Percentiles rank a stretch among this genome's conserved stretches.
These are phyloP conservation scores for Erythrolamprus reginae DNA, from an alignment of 2,113 vertebrate genomes.

Conservation along the genomic window DNA sequence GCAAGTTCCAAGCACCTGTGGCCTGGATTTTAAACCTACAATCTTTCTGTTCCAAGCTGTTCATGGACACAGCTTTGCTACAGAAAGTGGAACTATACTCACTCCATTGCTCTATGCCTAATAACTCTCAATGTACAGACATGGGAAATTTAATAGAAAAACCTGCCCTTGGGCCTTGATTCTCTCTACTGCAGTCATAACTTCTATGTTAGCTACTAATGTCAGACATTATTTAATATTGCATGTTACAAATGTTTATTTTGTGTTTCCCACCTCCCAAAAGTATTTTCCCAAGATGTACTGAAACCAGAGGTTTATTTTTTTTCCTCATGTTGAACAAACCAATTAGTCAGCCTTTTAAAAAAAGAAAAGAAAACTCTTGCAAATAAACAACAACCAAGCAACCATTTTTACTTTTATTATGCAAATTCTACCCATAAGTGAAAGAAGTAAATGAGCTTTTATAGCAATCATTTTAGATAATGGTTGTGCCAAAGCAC, in stretches of 20 bases:
- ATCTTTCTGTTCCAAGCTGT: background rate
- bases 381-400: background rate
- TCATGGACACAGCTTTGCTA: background rate
- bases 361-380: background rate
- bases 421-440: background rate
- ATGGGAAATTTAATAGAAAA: background rate
- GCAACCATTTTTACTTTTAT: background rate
- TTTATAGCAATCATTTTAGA: background rate
- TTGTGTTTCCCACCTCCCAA: background rate
- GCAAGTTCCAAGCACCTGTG: background rate
- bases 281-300: background rate
- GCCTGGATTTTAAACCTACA: background rate
- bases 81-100: background rate
- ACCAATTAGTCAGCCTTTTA: background rate
- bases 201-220: background rate
- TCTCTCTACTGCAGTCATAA: background rate
- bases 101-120: background rate
- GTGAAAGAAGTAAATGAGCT: background rate
- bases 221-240: background rate
- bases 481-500: background rate
- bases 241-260: background rate
- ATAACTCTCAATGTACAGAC: background rate
- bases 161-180: no score
- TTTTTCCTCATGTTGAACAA: background rate
- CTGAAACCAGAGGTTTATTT: background rate